Conservation (phyloP, 2,113 vertebrate species). For the Numenius arquata region DNA sequence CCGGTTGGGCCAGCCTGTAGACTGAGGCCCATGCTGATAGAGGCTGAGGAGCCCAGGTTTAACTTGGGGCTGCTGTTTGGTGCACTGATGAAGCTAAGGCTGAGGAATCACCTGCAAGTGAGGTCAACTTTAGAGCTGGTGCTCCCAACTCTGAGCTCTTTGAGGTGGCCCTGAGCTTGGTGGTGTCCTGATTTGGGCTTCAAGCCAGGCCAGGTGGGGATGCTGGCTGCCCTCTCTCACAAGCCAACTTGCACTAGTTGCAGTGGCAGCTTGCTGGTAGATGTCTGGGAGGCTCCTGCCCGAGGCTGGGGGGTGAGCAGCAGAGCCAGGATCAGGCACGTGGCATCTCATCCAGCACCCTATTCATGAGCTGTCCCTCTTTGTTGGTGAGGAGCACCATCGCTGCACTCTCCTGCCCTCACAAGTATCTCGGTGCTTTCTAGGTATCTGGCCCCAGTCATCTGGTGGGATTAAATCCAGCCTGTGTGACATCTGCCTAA, state of each 20-base stretch:
- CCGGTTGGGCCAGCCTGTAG: not conserved
- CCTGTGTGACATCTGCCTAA: not conserved
- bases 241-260: accelerated
- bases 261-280: not conserved
- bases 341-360: not conserved
- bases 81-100: not conserved
- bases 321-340: not conserved
- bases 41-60: accelerated
- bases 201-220: too few species aligned
- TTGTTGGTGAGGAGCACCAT: accelerated
- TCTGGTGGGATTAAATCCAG: not conserved
- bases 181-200: not conserved
- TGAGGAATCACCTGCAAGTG: not conserved
- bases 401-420: not conserved
- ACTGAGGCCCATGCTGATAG: not conserved
- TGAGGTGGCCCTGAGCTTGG: not conserved
- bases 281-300: not conserved
- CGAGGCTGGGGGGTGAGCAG: not conserved
- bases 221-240: accelerated
- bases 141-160: not conserved
- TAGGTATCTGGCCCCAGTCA: not conserved
- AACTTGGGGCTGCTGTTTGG: not conserved
- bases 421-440: accelerated
- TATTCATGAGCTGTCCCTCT: not conserved
- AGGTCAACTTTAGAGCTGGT: not conserved